A percentile compares a stretch with the other conserved stretches of the same genome.
These are phyloP conservation scores for Sycophila texana DNA, from an alignment of 2,888 invertebrate species.

Conservation along the genomic window DNA sequence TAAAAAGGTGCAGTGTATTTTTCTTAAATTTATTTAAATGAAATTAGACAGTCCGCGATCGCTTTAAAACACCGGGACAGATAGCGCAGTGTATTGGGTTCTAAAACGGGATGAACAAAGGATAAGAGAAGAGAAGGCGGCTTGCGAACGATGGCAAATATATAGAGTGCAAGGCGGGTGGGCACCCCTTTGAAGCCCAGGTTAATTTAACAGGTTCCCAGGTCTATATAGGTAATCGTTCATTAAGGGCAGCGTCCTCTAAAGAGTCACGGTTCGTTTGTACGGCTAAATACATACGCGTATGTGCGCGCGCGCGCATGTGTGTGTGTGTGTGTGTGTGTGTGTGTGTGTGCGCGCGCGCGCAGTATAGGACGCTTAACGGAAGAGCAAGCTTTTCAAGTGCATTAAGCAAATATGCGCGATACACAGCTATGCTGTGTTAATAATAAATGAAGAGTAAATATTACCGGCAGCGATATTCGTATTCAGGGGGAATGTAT, in stretches of 20 bases:
- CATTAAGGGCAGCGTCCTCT: slow-evolving; percentile 39
- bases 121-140: background rate
- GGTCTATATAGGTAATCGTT: slow-evolving; percentile 28
- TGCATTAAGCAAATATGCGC: slow-evolving; percentile 18
- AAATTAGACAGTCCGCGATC: no score
- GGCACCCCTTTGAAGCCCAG: slow-evolving; percentile 60
- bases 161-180: slow-evolving; percentile 51
- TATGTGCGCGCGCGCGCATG: background rate
- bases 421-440: background rate
- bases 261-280: slow-evolving; percentile 32
- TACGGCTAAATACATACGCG: slow-evolving; percentile 5
- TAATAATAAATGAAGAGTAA: no score
- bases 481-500: no score
- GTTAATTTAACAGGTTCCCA: slow-evolving; percentile 61
- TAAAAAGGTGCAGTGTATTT: no score
- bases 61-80: no score
- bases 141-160: background rate
- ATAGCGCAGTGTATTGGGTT: background rate
- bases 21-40: no score
- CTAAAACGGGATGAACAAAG: background rate
- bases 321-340: no score
- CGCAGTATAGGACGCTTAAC: background rate
- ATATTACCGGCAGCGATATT: no score
- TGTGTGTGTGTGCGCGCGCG: background rate
- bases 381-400: slow-evolving; percentile 19